These are phyloP conservation scores for Anoura caudifer DNA, from an alignment of 2,113 vertebrate genomes.

Conservation along the genomic window DNA sequence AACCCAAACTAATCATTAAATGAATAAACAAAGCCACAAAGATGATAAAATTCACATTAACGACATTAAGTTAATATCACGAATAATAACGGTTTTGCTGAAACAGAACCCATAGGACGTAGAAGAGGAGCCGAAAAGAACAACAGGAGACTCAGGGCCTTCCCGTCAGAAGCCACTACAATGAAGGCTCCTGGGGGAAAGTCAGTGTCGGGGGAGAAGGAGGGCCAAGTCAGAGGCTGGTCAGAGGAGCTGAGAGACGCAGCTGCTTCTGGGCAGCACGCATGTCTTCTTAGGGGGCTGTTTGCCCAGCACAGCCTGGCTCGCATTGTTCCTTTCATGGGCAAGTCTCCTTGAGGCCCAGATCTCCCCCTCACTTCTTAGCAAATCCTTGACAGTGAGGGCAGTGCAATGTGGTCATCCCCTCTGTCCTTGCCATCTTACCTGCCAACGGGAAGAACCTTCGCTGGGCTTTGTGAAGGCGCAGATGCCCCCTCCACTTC, in stretches of 20 bases:
- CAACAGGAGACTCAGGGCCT: neutral
- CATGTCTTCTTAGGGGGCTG: neutral
- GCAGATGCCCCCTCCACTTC: neutral
- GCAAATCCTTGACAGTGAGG: neutral
- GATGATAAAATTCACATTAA: neutral
- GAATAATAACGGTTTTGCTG: neutral
- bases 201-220: neutral
- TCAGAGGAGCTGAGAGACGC: neutral
- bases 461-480: neutral
- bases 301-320: neutral
- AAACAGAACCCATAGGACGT: neutral
- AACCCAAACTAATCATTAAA: neutral
- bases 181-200: neutral
- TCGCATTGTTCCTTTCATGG: neutral
- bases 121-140: neutral
- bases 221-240: neutral
- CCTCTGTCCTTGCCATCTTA: neutral
- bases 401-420: fast-evolving
- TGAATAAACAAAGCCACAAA: neutral
- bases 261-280: neutral
- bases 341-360: neutral
- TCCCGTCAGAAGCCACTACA: neutral
- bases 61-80: neutral
- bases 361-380: neutral
- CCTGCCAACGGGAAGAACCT: neutral